Evolutionary conservation across 2,113 vertebrate genomes (phyloP).

Genomic region (Pterocles burchelli): DNA sequence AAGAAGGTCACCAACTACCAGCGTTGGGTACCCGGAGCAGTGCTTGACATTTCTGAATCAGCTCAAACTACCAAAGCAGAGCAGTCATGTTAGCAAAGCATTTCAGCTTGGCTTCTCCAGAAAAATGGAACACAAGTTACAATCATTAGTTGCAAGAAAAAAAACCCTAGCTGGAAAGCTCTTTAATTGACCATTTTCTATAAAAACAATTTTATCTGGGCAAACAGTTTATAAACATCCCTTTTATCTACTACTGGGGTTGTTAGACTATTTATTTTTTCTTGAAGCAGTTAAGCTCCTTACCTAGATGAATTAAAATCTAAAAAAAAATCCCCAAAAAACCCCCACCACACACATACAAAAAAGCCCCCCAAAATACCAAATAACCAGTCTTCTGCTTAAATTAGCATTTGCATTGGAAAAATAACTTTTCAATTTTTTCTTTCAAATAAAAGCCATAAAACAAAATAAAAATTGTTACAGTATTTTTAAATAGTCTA

Average conservation of each 20-base stretch:
- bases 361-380: not conserved
- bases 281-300: not conserved
- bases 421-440: not conserved
- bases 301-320: not conserved
- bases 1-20: not conserved
- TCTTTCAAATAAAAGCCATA: not conserved
- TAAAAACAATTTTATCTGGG: not conserved
- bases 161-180: not conserved
- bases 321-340: not conserved
- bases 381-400: not conserved
- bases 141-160: not conserved
- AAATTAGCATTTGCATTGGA: not conserved
- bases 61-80: not conserved
- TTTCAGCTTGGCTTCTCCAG: not conserved
- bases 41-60: not conserved
- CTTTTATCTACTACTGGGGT: not conserved
- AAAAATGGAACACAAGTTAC: not conserved
- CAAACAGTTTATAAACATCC: not conserved
- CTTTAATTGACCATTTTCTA: not conserved
- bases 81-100: not conserved
- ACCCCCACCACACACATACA: too few relatives aligned
- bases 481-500: not conserved
- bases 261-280: not conserved
- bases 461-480: not conserved
- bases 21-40: fast-evolving